A percentile compares a stretch with the other conserved stretches of the same genome.
These are phyloP conservation scores for Chymomyza caudatula DNA, from an alignment of 2,888 invertebrate genomes.

Conservation along the genomic window DNA sequence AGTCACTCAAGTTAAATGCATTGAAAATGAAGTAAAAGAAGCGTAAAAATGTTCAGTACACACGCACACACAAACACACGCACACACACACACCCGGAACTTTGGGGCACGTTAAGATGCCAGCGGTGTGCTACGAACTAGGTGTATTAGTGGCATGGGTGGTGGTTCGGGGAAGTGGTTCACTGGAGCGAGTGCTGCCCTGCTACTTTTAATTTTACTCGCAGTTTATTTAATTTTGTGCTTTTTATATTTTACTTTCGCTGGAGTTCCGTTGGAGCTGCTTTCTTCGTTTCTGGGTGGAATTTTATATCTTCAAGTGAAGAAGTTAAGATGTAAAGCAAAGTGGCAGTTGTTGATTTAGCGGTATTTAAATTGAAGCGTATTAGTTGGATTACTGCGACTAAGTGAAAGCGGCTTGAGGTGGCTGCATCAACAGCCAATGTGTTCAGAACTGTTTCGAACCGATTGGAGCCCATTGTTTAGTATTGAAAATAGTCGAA, in stretches of 20 bases:
- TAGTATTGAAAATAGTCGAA: too few relatives aligned
- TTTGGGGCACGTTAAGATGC: not conserved
- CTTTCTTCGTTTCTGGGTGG: too few relatives aligned
- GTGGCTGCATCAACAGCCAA: not conserved
- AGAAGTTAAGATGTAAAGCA: conserved; percentile 20
- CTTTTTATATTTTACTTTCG: conserved; percentile 52
- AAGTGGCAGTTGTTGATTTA: conserved; percentile 71
- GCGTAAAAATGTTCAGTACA: conserved; percentile 66
- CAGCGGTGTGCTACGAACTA: not conserved
- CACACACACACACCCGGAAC: not conserved
- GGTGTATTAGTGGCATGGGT: not conserved
- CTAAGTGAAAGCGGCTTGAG: not conserved
- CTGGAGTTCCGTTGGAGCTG: not conserved
- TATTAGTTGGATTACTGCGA: conserved; percentile 58
- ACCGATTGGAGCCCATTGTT: too few relatives aligned
- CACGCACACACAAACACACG: conserved; percentile 24
- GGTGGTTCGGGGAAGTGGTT: conserved; percentile 11
- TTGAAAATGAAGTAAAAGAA: conserved; percentile 75
- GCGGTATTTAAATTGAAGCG: conserved; percentile 71
- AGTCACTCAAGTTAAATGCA: conserved; percentile 78
- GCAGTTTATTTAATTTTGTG: conserved; percentile 75
- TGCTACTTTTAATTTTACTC: conserved; percentile 68
- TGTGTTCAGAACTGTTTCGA: not conserved
- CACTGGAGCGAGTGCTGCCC: not conserved
- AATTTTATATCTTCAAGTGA: not conserved